Conservation (phyloP, 2,113 vertebrate species). For the Cervus canadensis region DNA sequence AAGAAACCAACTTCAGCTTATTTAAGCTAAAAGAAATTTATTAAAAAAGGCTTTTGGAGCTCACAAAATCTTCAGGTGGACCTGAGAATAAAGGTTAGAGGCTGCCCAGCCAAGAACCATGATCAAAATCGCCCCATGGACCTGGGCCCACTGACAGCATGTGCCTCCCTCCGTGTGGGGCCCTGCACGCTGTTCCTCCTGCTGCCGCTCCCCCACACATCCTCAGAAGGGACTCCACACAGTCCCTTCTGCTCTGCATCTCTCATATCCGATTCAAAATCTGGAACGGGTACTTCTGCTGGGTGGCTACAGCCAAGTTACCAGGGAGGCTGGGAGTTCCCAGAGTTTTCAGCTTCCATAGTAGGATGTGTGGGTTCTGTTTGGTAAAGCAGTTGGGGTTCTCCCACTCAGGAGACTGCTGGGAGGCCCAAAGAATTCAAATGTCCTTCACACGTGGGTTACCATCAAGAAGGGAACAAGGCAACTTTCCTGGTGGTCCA, state of each 20-base stretch:
- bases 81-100: background rate
- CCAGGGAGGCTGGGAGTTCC: background rate
- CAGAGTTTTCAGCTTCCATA: background rate
- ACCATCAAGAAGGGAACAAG: background rate
- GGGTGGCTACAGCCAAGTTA: background rate
- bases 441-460: background rate
- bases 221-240: background rate
- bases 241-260: no score
- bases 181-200: background rate
- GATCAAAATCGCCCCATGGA: fast-evolving
- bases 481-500: background rate
- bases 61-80: background rate
- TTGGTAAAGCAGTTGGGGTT: background rate
- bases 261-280: background rate
- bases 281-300: no score
- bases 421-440: background rate
- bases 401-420: background rate
- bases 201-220: fast-evolving
- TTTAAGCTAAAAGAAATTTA: background rate
- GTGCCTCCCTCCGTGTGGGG: background rate
- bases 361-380: background rate
- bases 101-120: background rate
- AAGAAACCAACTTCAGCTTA: background rate
- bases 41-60: background rate
- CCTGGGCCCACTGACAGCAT: fast-evolving